Percentiles rank a stretch among this genome's conserved stretches.
Evolutionary conservation across 2,888 invertebrate species (phyloP).

Genomic region (Dromius quadrimaculatus): DNA sequence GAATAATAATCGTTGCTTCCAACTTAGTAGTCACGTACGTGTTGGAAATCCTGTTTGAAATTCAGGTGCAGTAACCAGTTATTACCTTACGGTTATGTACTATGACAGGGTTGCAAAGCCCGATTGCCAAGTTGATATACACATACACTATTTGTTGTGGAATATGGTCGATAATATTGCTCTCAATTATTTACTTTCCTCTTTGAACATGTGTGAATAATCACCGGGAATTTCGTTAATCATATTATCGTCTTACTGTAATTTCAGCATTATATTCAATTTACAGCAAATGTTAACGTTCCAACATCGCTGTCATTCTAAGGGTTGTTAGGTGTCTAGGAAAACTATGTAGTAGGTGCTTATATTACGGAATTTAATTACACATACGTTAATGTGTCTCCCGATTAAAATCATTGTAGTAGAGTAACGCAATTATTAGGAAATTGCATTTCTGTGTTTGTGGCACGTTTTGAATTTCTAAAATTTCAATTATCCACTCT

Average conservation of each 20-base stretch:
- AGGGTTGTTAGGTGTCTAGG: conserved; percentile 19
- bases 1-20: conserved; percentile 59
- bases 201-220: no score
- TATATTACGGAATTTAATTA: conserved; percentile 48
- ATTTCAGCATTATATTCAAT: background rate
- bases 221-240: background rate
- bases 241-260: background rate
- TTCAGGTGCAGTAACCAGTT: conserved; percentile 47
- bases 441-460: background rate
- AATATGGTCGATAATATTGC: no score
- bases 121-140: background rate
- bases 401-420: conserved; percentile 8
- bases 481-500: background rate
- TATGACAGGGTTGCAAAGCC: conserved; percentile 38
- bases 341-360: conserved; percentile 30
- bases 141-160: background rate
- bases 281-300: no score
- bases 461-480: no score
- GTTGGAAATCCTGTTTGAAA: conserved; percentile 43
- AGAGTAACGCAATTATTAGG: conserved; percentile 12
- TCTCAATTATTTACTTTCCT: no score
- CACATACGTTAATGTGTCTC: conserved; percentile 31
- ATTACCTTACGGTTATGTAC: conserved; percentile 49
- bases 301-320: conserved; percentile 9
- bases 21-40: conserved; percentile 33